Conservation (phyloP, 2,797 vertebrate genomes). For the Loris lydekkerianus region DNA sequence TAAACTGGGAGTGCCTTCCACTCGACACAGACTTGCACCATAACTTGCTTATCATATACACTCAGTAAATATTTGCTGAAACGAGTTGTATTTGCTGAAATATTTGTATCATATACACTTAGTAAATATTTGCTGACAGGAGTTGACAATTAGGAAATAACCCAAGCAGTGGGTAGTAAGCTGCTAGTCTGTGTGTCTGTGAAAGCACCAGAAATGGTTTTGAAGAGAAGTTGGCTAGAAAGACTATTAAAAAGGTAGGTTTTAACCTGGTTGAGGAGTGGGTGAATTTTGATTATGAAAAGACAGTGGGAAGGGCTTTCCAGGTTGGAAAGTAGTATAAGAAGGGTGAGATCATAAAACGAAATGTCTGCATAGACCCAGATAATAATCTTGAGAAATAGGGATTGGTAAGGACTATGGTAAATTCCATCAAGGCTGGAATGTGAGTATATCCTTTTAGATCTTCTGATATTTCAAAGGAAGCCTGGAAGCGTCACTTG, state of each 20-base stretch:
- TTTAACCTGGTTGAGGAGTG: neutral
- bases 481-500: neutral
- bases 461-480: conserved; percentile 53
- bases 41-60: neutral
- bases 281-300: neutral
- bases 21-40: conserved; percentile 3
- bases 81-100: neutral
- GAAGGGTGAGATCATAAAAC: neutral
- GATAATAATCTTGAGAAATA: conserved; percentile 34
- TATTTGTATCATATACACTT: neutral
- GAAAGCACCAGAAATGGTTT: neutral
- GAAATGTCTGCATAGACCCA: conserved; percentile 21
- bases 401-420: neutral
- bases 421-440: conserved; percentile 1
- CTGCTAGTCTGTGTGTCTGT: neutral
- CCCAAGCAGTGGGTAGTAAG: neutral
- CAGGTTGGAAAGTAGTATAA: neutral
- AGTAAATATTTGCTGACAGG: conserved; percentile 45
- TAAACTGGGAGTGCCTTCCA: neutral
- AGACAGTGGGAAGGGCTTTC: neutral
- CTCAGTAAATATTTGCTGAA: conserved; percentile 44
- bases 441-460: neutral
- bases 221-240: neutral
- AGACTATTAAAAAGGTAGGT: neutral
- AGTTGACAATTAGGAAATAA: conserved; percentile 20